A percentile compares a stretch with the other conserved stretches of the same genome.
Conservation (phyloP, 2,797 vertebrate genomes). For the Lagodon rhomboides region DNA sequence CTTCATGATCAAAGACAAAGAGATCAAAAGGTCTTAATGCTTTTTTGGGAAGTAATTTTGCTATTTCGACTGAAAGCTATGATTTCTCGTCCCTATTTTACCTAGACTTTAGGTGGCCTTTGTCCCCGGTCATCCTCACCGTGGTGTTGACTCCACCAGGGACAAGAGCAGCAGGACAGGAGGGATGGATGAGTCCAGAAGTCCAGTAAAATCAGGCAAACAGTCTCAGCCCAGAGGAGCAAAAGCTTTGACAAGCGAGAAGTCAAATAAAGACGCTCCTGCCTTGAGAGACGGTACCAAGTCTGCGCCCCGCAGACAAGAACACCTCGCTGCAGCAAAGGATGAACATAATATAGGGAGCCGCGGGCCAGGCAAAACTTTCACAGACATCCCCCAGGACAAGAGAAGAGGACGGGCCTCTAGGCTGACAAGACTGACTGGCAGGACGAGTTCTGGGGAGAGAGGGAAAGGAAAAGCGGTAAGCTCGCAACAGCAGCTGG, state of each 20-base stretch:
- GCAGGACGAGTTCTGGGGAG: slow-evolving; percentile 82
- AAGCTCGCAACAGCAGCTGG: slow-evolving; percentile 69
- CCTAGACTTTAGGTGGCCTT: slow-evolving; percentile 59
- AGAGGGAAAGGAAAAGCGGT: slow-evolving; percentile 69
- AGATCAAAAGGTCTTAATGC: background rate
- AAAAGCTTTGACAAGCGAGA: slow-evolving; percentile 66
- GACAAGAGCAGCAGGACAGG: slow-evolving; percentile 47
- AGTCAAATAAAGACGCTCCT: slow-evolving; percentile 72
- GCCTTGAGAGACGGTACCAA: slow-evolving; percentile 64
- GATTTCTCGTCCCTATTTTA: background rate
- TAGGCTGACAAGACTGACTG: slow-evolving; percentile 77
- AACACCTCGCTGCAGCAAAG: slow-evolving; percentile 57
- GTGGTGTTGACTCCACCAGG: slow-evolving; percentile 63
- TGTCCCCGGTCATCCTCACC: slow-evolving; percentile 56
- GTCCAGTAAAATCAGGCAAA: slow-evolving; percentile 75
- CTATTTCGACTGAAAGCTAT: background rate
- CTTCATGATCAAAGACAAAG: background rate
- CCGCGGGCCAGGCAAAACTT: slow-evolving; percentile 61
- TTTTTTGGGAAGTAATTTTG: background rate
- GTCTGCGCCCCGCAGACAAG: slow-evolving; percentile 62
- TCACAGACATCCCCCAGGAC: slow-evolving; percentile 77
- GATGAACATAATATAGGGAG: slow-evolving; percentile 64
- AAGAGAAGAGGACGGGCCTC: slow-evolving; percentile 80
- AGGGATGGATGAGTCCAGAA: slow-evolving; percentile 81
- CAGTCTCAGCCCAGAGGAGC: slow-evolving; percentile 73